These are phyloP conservation scores for Diachrysia chrysitis DNA, from an alignment of 2,888 invertebrate genomes.

Conservation along the genomic window DNA sequence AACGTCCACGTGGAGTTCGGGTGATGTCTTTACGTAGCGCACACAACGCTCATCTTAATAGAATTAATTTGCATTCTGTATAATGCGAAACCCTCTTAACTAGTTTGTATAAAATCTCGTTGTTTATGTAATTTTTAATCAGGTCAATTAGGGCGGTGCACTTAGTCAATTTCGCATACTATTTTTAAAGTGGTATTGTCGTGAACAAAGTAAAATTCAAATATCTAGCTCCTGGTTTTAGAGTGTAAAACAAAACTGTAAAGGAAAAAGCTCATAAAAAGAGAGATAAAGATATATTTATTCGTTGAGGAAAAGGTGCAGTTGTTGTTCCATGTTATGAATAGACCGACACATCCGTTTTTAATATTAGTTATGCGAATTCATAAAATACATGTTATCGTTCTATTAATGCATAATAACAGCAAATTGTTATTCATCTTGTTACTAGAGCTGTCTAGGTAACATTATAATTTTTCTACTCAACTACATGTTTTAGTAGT, in stretches of 20 bases:
- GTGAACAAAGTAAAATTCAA: constrained; percentile 8
- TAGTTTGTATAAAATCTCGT: constrained; percentile 75
- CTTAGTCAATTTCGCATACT: constrained; percentile 39
- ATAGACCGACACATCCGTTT: constrained; percentile 3
- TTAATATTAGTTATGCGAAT: neutral
- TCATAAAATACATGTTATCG: neutral
- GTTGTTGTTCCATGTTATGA: constrained; percentile 1
- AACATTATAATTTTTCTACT: neutral
- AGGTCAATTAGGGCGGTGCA: constrained; percentile 50
- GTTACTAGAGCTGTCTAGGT: neutral
- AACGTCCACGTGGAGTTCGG: constrained; percentile 63
- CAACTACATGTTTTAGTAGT: neutral
- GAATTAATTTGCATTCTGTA: constrained; percentile 82
- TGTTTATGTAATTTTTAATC: constrained; percentile 60
- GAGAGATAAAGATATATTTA: constrained; percentile 1
- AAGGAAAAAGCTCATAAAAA: constrained; percentile 5
- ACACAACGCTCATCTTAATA: constrained; percentile 79
- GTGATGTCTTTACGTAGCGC: constrained; percentile 75
- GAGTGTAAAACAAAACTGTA: constrained; percentile 1
- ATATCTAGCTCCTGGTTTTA: neutral
- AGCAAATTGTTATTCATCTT: neutral
- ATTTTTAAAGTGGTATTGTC: constrained; percentile 12
- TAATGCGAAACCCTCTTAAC: constrained; percentile 76
- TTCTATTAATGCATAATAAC: neutral
- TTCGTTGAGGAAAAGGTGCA: constrained; percentile 3